Base-by-base conservation (phyloP, 1,140 invertebrate genomes). In the Zaprionus ornatus region DNA sequence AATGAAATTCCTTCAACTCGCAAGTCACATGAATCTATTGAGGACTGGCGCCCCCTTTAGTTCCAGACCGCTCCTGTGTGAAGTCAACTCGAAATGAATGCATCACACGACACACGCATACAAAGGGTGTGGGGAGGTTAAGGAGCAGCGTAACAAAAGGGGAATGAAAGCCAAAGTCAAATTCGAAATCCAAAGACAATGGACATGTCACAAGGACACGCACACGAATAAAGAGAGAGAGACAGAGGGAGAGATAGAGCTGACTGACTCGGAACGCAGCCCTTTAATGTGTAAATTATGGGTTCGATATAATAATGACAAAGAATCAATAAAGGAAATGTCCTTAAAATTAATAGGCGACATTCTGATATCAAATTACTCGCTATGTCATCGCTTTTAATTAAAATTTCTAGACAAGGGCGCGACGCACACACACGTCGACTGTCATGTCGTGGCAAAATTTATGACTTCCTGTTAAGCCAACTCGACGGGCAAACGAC, bases 381-480 rank as follows among this genome's bases (percentile, higher is more conserved):
- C 90, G 90, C 90, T 91, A 78, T 91, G 90, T 91, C 84, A 91
- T 91, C 90, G 90, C 86, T 90, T 91, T 91, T 91, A 91, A 91
- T 91, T 91, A 91, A 91, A 91, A 91, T 91, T 85, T 91, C 79
- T 75, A 90, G 85, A 90, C 85, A 74, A 84, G 74, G 80, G 74
- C 83, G 80, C 83, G 83, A 81, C 74, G 42, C 67, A 80, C 59
- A 54, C 62, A 50, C 61, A 57, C 29, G 68, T 52, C 69, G 7
- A n/a, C 42, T 76, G 77, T 67, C 85, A 79, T 88, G 85, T 85
- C 78, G 42, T 72, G 71, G 75, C 62, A 60, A 78, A 79, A 88
- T 88, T 88, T 88, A 88, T 88, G 83, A 79, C 81, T 88, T 88
- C 85, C 84, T 86, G 84, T 84, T 83, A 78, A 73, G 67, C 75